Evolutionary conservation across 30 jellyfish, hydroid and myxozoan species (phyloP).

Genomic region (Chironex yamaguchii): DNA sequence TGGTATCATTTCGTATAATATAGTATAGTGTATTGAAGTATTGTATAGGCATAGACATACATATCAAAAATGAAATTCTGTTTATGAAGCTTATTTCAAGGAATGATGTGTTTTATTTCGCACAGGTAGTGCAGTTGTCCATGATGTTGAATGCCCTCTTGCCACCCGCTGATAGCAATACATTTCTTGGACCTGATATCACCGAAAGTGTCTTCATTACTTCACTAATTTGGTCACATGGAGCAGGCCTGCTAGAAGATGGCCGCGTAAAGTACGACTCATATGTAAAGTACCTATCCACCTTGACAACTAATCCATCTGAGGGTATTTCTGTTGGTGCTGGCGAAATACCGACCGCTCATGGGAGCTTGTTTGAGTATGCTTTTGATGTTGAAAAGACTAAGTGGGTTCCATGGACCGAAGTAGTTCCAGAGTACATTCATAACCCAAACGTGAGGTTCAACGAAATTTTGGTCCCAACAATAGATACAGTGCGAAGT

Average conservation of each 20-base stretch:
- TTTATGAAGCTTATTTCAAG: too few species aligned
- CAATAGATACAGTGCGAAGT: conserved; percentile 96
- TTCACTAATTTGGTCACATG: conserved; percentile 96
- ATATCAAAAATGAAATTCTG: too few species aligned
- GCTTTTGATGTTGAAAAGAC: conserved; percentile 76
- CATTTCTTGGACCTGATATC: conserved; percentile 79
- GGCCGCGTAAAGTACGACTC: conserved; percentile 88
- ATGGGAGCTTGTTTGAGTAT: conserved; percentile 86
- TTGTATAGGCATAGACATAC: too few species aligned
- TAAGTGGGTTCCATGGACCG: conserved; percentile 93
- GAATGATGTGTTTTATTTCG: neutral
- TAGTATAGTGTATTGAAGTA: too few species aligned
- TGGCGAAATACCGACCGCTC: conserved; percentile 90
- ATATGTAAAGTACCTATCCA: conserved; percentile 80
- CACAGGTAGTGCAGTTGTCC: conserved; percentile 88
- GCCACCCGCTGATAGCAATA: conserved; percentile 84
- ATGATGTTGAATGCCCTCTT: conserved; percentile 94
- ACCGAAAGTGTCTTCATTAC: conserved; percentile 92
- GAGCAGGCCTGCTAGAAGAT: conserved; percentile 90
- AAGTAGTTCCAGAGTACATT: conserved; percentile 86
- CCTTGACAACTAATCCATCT: conserved; percentile 74
- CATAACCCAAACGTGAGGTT: conserved; percentile 90
- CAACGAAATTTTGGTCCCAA: conserved; percentile 96
- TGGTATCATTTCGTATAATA: too few species aligned
- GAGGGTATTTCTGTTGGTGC: conserved; percentile 78